These are phyloP conservation scores for Atta texana DNA, from an alignment of 1,140 invertebrate genomes.

Conservation along the genomic window DNA sequence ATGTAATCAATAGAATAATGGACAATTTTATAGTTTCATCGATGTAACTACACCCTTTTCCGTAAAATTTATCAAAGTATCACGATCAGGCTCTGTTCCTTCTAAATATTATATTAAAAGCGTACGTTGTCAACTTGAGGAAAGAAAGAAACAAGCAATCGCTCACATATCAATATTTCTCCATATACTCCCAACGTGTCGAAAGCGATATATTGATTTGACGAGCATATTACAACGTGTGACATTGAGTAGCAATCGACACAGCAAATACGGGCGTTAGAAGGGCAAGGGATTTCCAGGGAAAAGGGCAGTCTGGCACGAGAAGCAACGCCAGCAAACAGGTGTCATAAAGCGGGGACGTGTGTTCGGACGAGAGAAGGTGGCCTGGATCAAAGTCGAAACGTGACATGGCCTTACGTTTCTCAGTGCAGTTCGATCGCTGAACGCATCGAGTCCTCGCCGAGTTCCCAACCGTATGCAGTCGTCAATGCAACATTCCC, in stretches of 20 bases:
- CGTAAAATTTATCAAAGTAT: background rate
- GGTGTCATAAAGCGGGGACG: conserved; percentile 77
- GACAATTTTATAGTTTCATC: conserved; percentile 7
- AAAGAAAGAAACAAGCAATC: background rate
- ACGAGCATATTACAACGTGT: conserved; percentile 57
- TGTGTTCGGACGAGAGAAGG: conserved; percentile 64
- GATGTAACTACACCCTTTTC: conserved; percentile 1
- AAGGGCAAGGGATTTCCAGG: background rate
- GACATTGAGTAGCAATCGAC: conserved; percentile 11
- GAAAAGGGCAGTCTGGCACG: conserved; percentile 40
- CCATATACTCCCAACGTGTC: conserved; percentile 38
- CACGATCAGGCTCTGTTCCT: background rate
- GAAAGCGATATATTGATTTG: conserved; percentile 61
- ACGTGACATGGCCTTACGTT: conserved; percentile 69
- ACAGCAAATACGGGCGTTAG: background rate
- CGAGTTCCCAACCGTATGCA: conserved; percentile 2
- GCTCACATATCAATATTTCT: conserved; percentile 52
- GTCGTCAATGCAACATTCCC: conserved; percentile 48
- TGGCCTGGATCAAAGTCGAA: conserved; percentile 65
- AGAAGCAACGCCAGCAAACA: conserved; percentile 72
- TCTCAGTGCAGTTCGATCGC: conserved; percentile 9
- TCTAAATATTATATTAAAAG: background rate
- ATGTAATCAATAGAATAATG: conserved; percentile 17
- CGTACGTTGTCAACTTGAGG: background rate
- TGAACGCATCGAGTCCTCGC: background rate